Base-by-base conservation (phyloP, 2,888 invertebrate genomes). In the Thumatha senex region DNA sequence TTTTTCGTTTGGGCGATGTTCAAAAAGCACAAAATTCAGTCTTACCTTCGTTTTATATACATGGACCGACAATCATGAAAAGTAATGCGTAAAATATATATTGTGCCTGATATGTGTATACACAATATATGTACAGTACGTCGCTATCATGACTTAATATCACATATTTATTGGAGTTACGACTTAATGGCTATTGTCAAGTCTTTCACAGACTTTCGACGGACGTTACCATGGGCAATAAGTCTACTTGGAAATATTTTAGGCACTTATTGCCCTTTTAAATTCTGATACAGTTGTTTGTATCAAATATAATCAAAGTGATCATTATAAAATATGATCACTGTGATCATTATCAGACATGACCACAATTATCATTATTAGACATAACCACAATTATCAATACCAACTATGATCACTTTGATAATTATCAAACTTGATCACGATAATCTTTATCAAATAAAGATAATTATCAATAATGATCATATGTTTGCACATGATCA, bases 21-120 rank as follows among this genome's bases (percentile, higher is more conserved):
- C 56, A 67, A 64, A 65, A 67, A 67, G 67, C 67, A 65, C 67
- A 59, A 10, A 10, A 68, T 74, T 85, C 89, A 89, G 88, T 89
- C 89, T 90, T 90, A 81, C 86, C 78, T 85, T 77, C 72, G 50
- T 63, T 81, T 31, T 85, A 87, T 86, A 73, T 87, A 89, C 84
- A 86, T 85, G 86, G 85, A 86, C 87, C 60, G 50, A 58, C 54
- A 63, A 55, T 58, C 62, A 62, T 58, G 60, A 63, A 59, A 63
- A 58, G 56, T 56, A 48, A 53, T 64, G 54, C 52, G 54, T 56
- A 49, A 47, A 60, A 44, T 49, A 53, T 51, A 48, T 53, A 58
- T 59, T 65, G 61, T 58, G 61, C 63, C 39, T 51, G 67, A 69
- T 70, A 71, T 70, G 67, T 66, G 67, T 66, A 65, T 67, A 66